A percentile compares a stretch with the other conserved stretches of the same genome.
phyloP scores from a whole-genome alignment of 2,797 vertebrate genomes.

The Crenichthys baileyi region DNA sequence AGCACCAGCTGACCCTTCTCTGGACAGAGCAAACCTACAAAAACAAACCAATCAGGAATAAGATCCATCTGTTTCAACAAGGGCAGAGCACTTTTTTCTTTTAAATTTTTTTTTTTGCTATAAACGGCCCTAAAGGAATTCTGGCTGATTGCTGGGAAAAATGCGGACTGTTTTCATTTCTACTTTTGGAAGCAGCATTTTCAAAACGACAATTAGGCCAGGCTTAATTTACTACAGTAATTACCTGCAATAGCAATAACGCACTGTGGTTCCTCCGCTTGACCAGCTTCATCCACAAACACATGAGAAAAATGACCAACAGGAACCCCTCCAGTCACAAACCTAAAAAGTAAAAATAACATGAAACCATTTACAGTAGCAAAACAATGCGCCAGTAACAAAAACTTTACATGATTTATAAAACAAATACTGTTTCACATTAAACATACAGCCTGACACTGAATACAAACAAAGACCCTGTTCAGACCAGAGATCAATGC shows the following conservation, averaged over 20 bases:
- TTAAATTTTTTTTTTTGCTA: neutral
- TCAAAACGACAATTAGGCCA: neutral
- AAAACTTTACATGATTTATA: neutral
- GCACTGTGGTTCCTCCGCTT: slow-evolving; percentile 88
- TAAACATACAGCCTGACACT: neutral
- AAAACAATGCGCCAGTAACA: neutral
- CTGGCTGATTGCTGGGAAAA: neutral
- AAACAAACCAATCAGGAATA: slow-evolving; percentile 2
- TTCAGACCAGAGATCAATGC: neutral
- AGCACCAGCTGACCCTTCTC: slow-evolving; percentile 88
- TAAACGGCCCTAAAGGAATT: neutral
- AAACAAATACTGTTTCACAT: neutral
- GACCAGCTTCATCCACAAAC: slow-evolving; percentile 93
- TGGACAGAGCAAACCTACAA: slow-evolving; percentile 74
- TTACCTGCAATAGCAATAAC: slow-evolving; percentile 88
- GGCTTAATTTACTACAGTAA: neutral
- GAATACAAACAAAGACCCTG: neutral
- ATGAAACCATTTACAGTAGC: neutral
- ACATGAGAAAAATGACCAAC: slow-evolving; percentile 88
- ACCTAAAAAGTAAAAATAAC: slow-evolving; percentile 67
- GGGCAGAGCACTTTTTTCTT: too few relatives aligned
- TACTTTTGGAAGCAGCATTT: neutral
- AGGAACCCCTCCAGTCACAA: slow-evolving; percentile 85
- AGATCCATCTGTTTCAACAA: neutral
- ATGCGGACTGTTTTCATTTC: neutral